Base-by-base conservation (phyloP, 2,113 vertebrate species). In the Rhipidura dahli region DNA sequence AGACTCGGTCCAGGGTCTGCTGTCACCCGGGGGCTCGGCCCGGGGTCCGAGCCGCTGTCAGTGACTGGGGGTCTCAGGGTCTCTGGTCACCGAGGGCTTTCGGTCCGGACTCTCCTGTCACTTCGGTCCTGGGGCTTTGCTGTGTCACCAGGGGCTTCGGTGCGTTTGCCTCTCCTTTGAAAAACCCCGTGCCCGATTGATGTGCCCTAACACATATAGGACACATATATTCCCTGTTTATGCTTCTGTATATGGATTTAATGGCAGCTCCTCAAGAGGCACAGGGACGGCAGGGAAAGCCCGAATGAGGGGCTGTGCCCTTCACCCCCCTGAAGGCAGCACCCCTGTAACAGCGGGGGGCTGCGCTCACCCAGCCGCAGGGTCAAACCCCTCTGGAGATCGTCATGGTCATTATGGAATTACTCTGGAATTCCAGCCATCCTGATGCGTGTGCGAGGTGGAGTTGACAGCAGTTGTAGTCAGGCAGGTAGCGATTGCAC, bases 241-340 rank as follows among this genome's bases (percentile, higher is more conserved):
- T 16, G 9, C 42, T 24, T 27, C 9, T 5, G 6, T 5, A 0
- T 2, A 0, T 5, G 12, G 33, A 1, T 37, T 44, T 26, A 7
- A 70, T 22, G 76, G 37, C 63, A 93, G 83, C 7, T 60, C 64
- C 88, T 66, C 56, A 0, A 3, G 72, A 60, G 33, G 53, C 69
- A 2, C 8, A 4, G 72, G 54, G 14, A 26, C 1, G 23, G 69
- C 80, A 7, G 47, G 78, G 28, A 80, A 30, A 84, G 9, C 61
- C 70, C 50, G 30, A 7, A 27, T 0, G 47, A 40, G 51, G 60
- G 68, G 56, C 77, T 15, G 30, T 45, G 50, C 70, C 71, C 61
- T 73, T 28, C 42, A 1, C 20, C 21, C 42, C 7, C n/a, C 5
- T 61, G 1, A 24, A 24, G 28, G 35, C 84, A 9, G 13, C 40